Evolutionary conservation across 2,797 vertebrate genomes (phyloP), one percentile per base, ranked within the genome.

Genomic region (Gallinago stenura): DNA sequence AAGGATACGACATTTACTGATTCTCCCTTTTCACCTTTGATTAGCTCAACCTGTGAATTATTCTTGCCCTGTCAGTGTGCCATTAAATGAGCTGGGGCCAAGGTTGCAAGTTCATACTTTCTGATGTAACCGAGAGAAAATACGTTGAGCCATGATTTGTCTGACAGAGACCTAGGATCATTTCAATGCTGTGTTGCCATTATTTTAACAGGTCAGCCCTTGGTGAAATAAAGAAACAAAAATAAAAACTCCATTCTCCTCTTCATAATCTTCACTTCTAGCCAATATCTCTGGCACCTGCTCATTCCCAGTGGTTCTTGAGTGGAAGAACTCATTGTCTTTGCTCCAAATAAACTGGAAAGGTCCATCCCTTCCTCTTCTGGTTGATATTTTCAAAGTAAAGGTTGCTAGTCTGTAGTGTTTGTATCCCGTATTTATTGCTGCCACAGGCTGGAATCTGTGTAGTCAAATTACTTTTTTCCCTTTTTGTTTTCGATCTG

Each of bases 1-100:
- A 98, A 99, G 99, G 99, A 99, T 99, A 98, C 98, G 99, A 99
- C 99, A 97, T 99, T 98, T 99, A 99, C 99, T 99, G 99, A 99
- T 99, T 99, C 98, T 98, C 98, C 98, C 99, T 99, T 99, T 99
- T 99, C 99, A 99, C 99, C 99, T 99, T 99, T 99, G 99, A 99
- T 99, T 99, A 99, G 99, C 99, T 99, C 99, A 98, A 98, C 98
- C 98, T 98, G 96, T 98, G 98, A 98, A 98, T 98, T 98, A 98
- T 98, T 98, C 98, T 97, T 98, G 97, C 97, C 98, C 98, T 99
- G 99, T 99, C 99, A 99, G 98, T 82, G 98, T 98, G 93, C 99
- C 98, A 98, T 98, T 99, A 98, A 95, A 98, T 16, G 72, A 95
- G 98, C 97, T 82, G 90, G 92, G 96, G 93, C 97, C 97, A 93